Percentiles rank a stretch among this genome's conserved stretches.
These are phyloP conservation scores for Scelioninae gen. 2 DNA, from an alignment of 2,888 invertebrate species.

Conservation along the genomic window DNA sequence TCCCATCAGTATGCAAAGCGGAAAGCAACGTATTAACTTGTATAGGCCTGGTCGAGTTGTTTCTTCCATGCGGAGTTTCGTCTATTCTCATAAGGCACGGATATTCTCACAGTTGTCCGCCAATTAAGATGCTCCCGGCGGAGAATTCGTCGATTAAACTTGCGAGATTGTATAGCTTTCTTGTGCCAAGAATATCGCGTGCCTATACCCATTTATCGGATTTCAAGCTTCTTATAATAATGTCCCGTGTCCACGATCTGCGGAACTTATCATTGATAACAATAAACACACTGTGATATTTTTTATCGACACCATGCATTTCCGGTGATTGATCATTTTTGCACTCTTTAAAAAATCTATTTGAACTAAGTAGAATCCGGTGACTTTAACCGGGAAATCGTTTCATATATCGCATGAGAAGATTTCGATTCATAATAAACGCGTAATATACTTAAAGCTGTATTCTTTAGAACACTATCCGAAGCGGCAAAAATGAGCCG, in stretches of 20 bases:
- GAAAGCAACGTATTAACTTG: slow-evolving; percentile 34
- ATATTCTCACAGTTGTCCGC: slow-evolving; percentile 58
- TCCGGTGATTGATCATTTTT: too few species aligned
- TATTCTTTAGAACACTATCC: too few species aligned
- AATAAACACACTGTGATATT: too few species aligned
- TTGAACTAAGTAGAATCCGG: too few species aligned
- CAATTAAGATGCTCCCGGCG: slow-evolving; percentile 54
- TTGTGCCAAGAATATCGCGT: slow-evolving; percentile 31
- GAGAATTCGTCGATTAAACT: slow-evolving; percentile 53
- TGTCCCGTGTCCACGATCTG: slow-evolving; percentile 9
- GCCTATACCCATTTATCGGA: slow-evolving; percentile 41
- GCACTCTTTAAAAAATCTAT: too few species aligned
- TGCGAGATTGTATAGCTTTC: slow-evolving; percentile 47
- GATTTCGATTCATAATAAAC: too few species aligned
- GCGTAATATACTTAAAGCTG: too few species aligned
- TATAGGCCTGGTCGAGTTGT: slow-evolving; percentile 25
- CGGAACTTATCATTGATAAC: slow-evolving; percentile 14
- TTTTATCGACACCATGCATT: too few species aligned
- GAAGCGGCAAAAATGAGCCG: too few species aligned
- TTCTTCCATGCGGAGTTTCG: slow-evolving; percentile 20
- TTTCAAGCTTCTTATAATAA: slow-evolving; percentile 39
- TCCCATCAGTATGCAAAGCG: slow-evolving; percentile 32
- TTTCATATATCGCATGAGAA: too few species aligned
- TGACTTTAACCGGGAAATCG: too few species aligned
- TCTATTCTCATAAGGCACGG: slow-evolving; percentile 43